These are phyloP conservation scores for Drosophila repletoides DNA, from an alignment of 1,140 invertebrate genomes.

Conservation along the genomic window DNA sequence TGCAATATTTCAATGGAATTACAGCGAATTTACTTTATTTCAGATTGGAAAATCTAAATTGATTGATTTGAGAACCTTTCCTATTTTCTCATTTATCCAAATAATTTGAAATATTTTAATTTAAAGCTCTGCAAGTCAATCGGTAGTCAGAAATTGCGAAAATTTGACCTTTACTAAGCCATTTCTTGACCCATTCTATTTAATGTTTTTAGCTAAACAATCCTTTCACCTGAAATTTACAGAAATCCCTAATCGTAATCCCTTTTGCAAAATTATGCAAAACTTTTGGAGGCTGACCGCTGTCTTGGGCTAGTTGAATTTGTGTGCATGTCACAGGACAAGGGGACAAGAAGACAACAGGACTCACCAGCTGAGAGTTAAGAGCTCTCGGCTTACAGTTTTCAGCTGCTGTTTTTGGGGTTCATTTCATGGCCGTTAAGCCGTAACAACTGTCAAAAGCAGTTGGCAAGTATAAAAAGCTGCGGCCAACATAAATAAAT, in stretches of 20 bases:
- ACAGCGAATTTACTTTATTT: no score
- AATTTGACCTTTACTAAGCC: no score
- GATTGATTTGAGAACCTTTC: no score
- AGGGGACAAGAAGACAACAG: neutral
- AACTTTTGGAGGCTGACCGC: constrained; percentile 17
- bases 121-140: no score
- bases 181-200: no score
- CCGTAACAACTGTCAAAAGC: constrained; percentile 54
- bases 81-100: no score
- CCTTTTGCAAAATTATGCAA: constrained; percentile 44
- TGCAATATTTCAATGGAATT: no score
- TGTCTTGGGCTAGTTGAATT: neutral
- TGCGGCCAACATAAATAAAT: constrained; percentile 54
- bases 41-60: no score
- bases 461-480: constrained; percentile 25
- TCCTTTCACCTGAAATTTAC: neutral
- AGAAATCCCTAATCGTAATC: constrained; percentile 19
- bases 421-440: constrained; percentile 50
- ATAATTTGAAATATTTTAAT: no score
- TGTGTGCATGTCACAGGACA: neutral
- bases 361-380: neutral
- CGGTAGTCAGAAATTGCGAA: no score
- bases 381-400: neutral
- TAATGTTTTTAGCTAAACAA: no score
- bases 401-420: constrained; percentile 19